Conservation (phyloP, 2,113 vertebrate genomes). For the Martes martes region DNA sequence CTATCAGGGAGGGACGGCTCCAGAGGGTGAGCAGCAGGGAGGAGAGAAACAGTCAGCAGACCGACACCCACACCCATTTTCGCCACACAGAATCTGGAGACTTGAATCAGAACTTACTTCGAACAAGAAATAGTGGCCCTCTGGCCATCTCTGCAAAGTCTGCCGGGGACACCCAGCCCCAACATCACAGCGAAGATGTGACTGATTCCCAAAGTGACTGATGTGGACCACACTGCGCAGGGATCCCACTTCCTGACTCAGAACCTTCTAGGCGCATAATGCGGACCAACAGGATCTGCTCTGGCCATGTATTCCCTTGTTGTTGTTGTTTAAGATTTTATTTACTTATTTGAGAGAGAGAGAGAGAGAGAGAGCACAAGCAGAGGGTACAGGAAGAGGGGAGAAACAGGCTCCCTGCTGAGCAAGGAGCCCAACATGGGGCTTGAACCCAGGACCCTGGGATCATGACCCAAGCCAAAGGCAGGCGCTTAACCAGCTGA, state of each 20-base stretch:
- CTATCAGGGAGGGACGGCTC: background rate
- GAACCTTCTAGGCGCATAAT: background rate
- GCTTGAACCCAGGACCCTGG: too few relatives aligned
- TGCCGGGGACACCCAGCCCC: background rate
- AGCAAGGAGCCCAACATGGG: too few relatives aligned
- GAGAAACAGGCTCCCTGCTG: too few relatives aligned
- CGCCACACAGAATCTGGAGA: background rate
- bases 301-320: too few relatives aligned
- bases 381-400: too few relatives aligned
- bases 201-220: background rate
- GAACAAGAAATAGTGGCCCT: background rate
- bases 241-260: background rate
- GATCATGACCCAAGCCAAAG: too few relatives aligned
- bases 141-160: background rate
- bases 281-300: background rate
- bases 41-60: background rate
- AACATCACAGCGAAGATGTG: background rate
- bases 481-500: too few relatives aligned
- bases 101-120: background rate
- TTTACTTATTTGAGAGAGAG: too few relatives aligned
- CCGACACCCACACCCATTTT: background rate
- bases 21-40: background rate
- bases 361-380: too few relatives aligned
- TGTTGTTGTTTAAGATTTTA: too few relatives aligned
- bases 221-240: background rate